Percentiles rank a stretch among this genome's conserved stretches.
Evolutionary conservation across 64 coral and sea anemone species (phyloP).

Genomic region (Montipora sp.): DNA sequence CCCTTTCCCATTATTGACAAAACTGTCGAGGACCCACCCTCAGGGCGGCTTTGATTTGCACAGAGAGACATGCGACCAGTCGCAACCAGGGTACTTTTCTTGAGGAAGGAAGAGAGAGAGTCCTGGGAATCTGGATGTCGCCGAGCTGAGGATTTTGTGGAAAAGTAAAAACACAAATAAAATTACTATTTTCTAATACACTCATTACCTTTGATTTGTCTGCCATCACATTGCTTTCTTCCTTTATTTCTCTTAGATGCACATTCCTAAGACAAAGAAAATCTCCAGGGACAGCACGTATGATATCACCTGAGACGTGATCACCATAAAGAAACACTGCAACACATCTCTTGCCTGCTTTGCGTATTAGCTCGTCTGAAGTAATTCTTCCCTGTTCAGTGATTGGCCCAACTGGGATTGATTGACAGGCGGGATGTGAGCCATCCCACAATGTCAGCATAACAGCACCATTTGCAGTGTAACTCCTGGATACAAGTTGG

Average conservation of each 20-base stretch:
- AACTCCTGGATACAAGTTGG: slow-evolving; percentile 45
- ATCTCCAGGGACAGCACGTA: slow-evolving; percentile 29
- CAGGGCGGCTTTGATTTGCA: too few relatives aligned
- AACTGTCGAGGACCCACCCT: too few relatives aligned
- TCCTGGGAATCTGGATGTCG: too few relatives aligned
- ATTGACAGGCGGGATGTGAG: slow-evolving; percentile 31
- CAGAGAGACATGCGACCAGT: too few relatives aligned
- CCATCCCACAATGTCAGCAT: slow-evolving; percentile 68
- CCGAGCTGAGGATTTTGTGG: too few relatives aligned
- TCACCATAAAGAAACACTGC: slow-evolving; percentile 43
- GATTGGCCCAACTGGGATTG: slow-evolving; percentile 20
- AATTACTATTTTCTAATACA: background rate
- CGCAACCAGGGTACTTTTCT: too few relatives aligned
- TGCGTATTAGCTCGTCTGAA: background rate
- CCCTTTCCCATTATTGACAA: too few relatives aligned
- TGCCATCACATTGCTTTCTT: background rate
- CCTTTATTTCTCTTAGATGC: slow-evolving; percentile 15
- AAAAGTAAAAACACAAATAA: too few relatives aligned
- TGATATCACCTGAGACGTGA: slow-evolving; percentile 13
- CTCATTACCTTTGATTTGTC: background rate
- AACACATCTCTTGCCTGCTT: background rate
- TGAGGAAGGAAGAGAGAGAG: too few relatives aligned
- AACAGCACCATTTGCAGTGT: background rate
- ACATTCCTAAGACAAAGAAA: slow-evolving; percentile 66
- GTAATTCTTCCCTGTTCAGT: background rate